phyloP scores from a whole-genome alignment of 2,113 vertebrate species.

The Alexandromys fortis region DNA sequence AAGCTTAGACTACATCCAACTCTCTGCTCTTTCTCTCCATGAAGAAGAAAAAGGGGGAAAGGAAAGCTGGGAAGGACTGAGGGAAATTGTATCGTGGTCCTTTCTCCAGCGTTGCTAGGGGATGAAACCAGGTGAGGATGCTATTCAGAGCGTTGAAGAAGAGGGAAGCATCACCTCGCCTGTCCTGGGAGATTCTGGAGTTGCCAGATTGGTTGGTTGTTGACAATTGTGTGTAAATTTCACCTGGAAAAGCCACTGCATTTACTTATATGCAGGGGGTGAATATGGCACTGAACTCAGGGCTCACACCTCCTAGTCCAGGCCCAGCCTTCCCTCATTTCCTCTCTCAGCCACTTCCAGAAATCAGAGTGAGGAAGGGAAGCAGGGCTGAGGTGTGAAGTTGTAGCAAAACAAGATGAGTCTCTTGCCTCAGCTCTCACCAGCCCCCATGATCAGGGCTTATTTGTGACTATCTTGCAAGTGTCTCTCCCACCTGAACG shows the following conservation, averaged over 20 bases:
- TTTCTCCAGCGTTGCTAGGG: background rate
- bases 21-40: background rate
- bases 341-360: background rate
- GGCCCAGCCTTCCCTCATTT: background rate
- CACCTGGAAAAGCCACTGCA: background rate
- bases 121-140: background rate
- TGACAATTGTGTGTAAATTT: background rate
- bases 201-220: background rate
- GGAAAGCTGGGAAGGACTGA: background rate
- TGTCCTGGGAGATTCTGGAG: background rate
- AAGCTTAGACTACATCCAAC: background rate
- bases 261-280: background rate
- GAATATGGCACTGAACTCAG: background rate
- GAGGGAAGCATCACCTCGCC: background rate
- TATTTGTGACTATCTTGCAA: background rate
- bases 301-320: background rate
- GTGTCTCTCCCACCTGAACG: conserved; percentile 52
- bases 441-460: background rate
- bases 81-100: background rate
- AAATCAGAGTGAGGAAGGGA: background rate
- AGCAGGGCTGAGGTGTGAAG: background rate
- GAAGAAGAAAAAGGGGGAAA: background rate
- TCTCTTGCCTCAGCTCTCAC: fast-evolving
- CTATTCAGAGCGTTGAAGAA: background rate
- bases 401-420: background rate